Evolutionary conservation across 2,113 vertebrate species (phyloP).

Genomic region (Mastomys natalensis): DNA sequence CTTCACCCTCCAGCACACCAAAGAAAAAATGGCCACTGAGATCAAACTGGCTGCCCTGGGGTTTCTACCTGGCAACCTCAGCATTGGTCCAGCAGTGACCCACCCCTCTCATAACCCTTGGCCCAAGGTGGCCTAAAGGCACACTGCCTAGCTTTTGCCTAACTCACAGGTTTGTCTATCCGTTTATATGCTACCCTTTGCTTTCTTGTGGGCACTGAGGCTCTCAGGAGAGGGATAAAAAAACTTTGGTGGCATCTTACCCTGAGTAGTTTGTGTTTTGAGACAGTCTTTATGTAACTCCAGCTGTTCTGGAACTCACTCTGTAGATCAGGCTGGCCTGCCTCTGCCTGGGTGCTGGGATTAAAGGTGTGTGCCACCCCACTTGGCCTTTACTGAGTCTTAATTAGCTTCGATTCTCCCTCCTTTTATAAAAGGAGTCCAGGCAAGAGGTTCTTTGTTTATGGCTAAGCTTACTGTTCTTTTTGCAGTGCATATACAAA

Average conservation of each 20-base stretch:
- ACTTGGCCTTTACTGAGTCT: not conserved
- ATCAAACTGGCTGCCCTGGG: not conserved
- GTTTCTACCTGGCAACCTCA: not conserved
- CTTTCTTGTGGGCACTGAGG: not conserved
- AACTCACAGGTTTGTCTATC: not conserved
- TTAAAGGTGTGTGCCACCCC: not conserved
- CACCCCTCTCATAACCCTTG: no score
- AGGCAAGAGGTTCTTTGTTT: not conserved
- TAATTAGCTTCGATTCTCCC: not conserved
- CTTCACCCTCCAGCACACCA: not conserved
- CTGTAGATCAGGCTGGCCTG: not conserved
- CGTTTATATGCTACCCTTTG: not conserved
- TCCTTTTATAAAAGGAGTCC: not conserved
- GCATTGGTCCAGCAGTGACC: not conserved
- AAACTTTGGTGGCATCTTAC: not conserved
- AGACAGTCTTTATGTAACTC: not conserved
- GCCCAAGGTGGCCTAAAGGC: not conserved
- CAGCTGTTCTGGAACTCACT: not conserved
- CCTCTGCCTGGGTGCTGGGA: not conserved
- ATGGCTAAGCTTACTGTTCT: not conserved
- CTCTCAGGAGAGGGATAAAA: not conserved
- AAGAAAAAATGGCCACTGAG: not conserved
- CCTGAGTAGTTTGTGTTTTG: not conserved
- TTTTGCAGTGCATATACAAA: not conserved
- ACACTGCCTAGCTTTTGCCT: not conserved